phyloP scores from a whole-genome alignment of 2,113 vertebrate species.

The Periophthalmodon schlosseri region DNA sequence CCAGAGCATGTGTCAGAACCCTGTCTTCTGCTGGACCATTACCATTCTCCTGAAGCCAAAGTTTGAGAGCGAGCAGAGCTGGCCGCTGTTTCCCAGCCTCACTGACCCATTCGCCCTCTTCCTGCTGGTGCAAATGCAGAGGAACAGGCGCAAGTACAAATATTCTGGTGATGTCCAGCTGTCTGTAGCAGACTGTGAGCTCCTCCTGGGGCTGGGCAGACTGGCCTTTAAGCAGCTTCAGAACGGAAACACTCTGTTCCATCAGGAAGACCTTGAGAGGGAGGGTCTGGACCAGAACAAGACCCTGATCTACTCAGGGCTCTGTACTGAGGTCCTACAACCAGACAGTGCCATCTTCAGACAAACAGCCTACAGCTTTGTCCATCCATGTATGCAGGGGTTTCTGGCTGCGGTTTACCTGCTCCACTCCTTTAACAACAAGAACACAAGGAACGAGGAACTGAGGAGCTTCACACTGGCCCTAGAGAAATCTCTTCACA shows the following conservation, averaged over 20 bases:
- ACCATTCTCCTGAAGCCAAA: not conserved
- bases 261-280: not conserved
- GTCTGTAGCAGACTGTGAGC: not conserved
- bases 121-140: not conserved
- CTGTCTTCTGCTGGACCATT: not conserved
- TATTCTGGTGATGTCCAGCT: not conserved
- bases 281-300: not conserved
- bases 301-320: not conserved
- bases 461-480: not conserved
- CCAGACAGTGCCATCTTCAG: not conserved
- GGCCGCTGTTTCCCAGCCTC: not conserved
- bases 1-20: not conserved
- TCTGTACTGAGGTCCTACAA: not conserved
- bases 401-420: not conserved
- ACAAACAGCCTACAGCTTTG: not conserved
- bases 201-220: not conserved
- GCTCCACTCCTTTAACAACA: not conserved
- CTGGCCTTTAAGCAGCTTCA: not conserved
- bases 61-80: not conserved
- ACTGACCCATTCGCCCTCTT: not conserved
- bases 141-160: not conserved
- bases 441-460: not conserved
- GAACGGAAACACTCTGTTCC: not conserved
- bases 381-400: not conserved
- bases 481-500: not conserved